phyloP scores from a whole-genome alignment of 2,113 vertebrate species.

The Melospiza georgiana region DNA sequence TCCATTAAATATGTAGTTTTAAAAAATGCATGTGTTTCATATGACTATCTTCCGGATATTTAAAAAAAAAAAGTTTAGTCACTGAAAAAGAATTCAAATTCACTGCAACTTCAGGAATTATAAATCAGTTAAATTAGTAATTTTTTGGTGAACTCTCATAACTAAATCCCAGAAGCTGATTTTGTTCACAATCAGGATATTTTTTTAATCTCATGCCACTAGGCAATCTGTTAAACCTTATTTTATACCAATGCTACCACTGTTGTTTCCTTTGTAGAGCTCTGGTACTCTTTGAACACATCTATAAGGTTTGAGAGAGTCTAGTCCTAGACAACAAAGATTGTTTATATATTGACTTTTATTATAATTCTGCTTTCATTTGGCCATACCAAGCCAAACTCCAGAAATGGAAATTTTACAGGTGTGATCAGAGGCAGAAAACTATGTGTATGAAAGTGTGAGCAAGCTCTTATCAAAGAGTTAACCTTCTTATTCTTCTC shows the following conservation, averaged over 20 bases:
- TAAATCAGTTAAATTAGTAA: neutral
- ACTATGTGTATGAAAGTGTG: neutral
- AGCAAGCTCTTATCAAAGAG: neutral
- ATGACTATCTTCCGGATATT: neutral
- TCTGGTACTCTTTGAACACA: neutral
- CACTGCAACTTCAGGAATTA: neutral
- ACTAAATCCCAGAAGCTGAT: neutral
- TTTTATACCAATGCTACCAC: neutral
- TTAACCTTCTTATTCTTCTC: neutral
- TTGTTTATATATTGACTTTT: neutral
- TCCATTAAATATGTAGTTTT: neutral
- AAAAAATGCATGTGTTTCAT: neutral
- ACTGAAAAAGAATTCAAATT: neutral
- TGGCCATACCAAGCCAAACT: neutral
- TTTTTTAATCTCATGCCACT: neutral
- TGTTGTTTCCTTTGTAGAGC: neutral
- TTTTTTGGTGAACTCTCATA: neutral
- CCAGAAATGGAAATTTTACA: neutral
- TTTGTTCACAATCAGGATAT: neutral
- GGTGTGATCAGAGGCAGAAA: neutral
- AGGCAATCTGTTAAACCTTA: neutral
- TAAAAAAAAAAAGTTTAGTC: neutral
- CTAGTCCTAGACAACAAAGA: neutral
- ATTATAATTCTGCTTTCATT: neutral
- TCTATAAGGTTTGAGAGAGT: neutral